A percentile compares a stretch with the other conserved stretches of the same genome.
phyloP scores from a whole-genome alignment of 2,888 invertebrate genomes.

The Cheilosia soror region DNA sequence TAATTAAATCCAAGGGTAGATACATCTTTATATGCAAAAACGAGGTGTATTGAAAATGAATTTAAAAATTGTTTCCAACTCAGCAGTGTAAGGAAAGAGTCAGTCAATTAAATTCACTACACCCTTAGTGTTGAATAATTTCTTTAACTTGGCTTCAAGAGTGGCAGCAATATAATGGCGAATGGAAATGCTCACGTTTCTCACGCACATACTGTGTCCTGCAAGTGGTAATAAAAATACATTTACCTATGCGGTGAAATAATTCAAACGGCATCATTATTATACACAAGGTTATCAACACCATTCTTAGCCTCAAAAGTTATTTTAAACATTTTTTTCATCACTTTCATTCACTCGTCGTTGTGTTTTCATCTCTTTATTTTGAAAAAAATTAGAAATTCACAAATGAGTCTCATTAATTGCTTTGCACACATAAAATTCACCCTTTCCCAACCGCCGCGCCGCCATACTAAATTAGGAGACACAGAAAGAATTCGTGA shows the following conservation, averaged over 20 bases:
- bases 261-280: neutral
- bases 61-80: neutral
- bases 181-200: conserved; percentile 17
- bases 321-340: conserved; percentile 20
- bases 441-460: neutral
- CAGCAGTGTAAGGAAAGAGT: neutral
- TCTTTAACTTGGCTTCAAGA: too few species aligned
- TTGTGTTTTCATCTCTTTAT: conserved; percentile 17
- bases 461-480: conserved; percentile 7
- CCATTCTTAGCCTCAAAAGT: conserved; percentile 27
- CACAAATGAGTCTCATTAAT: conserved; percentile 54
- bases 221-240: neutral
- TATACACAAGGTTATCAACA: conserved; percentile 6
- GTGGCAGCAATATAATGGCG: neutral
- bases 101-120: neutral
- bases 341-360: neutral
- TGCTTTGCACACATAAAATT: conserved; percentile 26
- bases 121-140: neutral
- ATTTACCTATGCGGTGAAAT: neutral
- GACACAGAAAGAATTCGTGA: conserved; percentile 40
- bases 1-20: neutral
- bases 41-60: neutral
- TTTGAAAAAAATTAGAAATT: conserved; percentile 33
- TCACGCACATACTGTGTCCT: conserved; percentile 22
- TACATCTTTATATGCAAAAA: neutral